A percentile compares a stretch with the other conserved stretches of the same genome.
phyloP scores from a whole-genome alignment of 92 coral and sea anemone genomes.

The Anthopleura xanthogrammica region DNA sequence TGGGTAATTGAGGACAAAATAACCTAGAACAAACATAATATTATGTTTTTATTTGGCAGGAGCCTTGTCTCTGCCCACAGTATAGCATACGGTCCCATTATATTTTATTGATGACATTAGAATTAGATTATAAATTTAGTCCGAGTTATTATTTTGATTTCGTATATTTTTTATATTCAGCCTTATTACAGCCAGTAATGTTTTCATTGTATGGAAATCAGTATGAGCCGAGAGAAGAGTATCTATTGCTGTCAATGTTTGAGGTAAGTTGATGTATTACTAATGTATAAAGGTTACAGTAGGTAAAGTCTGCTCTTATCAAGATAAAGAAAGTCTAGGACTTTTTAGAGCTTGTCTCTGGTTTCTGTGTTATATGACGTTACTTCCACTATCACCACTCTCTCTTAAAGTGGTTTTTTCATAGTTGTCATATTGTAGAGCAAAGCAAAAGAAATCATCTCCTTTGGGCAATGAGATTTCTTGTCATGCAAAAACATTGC shows the following conservation, averaged over 20 bases:
- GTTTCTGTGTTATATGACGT: too few species aligned
- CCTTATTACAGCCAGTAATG: slow-evolving; percentile 92
- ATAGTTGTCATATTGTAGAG: too few species aligned
- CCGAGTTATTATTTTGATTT: neutral
- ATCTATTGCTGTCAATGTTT: slow-evolving; percentile 90
- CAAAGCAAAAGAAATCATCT: too few species aligned
- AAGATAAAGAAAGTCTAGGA: too few species aligned
- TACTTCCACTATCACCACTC: too few species aligned
- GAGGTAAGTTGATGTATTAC: slow-evolving; percentile 53
- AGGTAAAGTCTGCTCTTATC: too few species aligned
- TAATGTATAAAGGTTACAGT: too few species aligned
- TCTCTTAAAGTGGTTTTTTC: too few species aligned
- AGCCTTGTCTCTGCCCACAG: neutral
- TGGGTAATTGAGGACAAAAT: neutral
- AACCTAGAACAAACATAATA: neutral
- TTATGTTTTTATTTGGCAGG: neutral
- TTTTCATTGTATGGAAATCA: slow-evolving; percentile 95
- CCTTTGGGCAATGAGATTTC: too few species aligned
- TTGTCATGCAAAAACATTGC: too few species aligned
- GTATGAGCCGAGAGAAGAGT: slow-evolving; percentile 91
- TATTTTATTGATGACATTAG: too few species aligned
- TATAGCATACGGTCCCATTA: neutral
- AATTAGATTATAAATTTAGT: neutral
- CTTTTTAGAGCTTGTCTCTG: too few species aligned
- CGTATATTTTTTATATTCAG: slow-evolving; percentile 37